Evolutionary conservation across 2,113 vertebrate genomes (phyloP).

Genomic region (Podilymbus podiceps): DNA sequence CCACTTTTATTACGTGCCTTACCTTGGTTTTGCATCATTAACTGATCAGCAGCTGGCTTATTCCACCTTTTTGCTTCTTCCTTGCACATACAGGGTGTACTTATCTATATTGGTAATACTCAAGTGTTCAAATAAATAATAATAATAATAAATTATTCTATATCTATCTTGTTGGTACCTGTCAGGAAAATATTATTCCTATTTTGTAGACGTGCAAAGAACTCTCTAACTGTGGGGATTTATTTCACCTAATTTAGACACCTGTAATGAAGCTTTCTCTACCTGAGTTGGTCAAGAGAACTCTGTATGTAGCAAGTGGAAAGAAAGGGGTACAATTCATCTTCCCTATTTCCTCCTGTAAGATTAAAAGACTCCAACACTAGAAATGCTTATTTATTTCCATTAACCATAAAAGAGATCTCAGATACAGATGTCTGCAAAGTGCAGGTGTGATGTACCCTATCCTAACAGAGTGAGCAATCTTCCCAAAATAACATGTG

Average conservation of each 20-base stretch:
- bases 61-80: background rate
- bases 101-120: background rate
- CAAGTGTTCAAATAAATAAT: background rate
- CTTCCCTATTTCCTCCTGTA: background rate
- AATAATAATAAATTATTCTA: background rate
- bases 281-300: background rate
- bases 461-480: background rate
- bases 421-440: background rate
- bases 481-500: background rate
- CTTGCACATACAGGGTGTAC: background rate
- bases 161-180: background rate
- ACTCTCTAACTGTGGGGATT: background rate
- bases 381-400: background rate
- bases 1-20: background rate
- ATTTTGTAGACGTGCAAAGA: background rate
- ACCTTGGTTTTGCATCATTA: background rate
- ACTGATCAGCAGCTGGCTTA: background rate
- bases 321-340: background rate
- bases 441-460: background rate
- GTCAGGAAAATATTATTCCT: background rate
- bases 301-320: background rate
- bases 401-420: background rate
- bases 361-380: background rate
- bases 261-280: background rate
- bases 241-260: background rate